Evolutionary conservation across 2,113 vertebrate genomes (phyloP).

Genomic region (Smithornis capensis): DNA sequence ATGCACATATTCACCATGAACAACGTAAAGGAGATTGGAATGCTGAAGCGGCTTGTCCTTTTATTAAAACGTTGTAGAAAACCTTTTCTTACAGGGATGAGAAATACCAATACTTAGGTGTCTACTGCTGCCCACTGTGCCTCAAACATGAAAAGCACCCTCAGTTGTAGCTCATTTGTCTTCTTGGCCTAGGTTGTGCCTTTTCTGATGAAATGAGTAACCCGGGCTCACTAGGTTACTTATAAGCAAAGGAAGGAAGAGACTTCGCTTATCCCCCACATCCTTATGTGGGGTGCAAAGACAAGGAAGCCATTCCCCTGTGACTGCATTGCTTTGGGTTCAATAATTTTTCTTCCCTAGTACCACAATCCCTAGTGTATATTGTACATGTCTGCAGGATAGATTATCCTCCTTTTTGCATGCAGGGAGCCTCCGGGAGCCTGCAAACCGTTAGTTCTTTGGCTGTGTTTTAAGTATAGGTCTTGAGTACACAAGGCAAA

Average conservation of each 20-base stretch:
- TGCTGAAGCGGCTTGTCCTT: background rate
- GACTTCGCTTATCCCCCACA: background rate
- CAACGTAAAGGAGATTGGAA: background rate
- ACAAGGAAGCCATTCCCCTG: background rate
- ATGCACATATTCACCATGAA: background rate
- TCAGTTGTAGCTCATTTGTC: background rate
- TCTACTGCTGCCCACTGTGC: background rate
- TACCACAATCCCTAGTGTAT: background rate
- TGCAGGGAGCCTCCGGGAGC: background rate
- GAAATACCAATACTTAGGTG: background rate
- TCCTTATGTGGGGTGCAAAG: background rate
- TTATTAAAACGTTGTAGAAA: background rate
- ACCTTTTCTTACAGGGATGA: background rate
- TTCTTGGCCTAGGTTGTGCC: background rate
- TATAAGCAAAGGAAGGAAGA: background rate
- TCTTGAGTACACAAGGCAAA: background rate
- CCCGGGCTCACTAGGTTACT: background rate
- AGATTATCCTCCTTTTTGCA: background rate
- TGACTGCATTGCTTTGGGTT: background rate
- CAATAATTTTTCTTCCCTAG: background rate
- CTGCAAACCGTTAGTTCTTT: background rate
- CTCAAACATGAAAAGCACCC: background rate
- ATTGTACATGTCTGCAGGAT: accelerated
- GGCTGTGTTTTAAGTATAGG: background rate
- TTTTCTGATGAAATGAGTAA: background rate